Percentiles rank a stretch among this genome's conserved stretches.
Evolutionary conservation across 2,888 invertebrate genomes (phyloP).

Genomic region (Aphidius colemani): DNA sequence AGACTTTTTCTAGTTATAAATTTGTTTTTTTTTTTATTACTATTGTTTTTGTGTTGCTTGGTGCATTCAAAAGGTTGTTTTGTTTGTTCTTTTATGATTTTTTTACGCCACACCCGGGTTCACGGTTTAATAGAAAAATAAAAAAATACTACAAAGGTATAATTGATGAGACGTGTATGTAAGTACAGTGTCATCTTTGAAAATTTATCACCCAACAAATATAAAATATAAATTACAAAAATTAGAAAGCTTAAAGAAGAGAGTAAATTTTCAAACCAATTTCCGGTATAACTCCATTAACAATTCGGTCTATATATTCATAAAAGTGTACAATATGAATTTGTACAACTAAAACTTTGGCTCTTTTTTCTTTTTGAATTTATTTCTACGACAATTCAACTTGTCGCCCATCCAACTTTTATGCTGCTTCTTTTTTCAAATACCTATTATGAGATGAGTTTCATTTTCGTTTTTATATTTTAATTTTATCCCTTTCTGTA

Average conservation of each 20-base stretch:
- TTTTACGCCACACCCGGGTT: too few relatives aligned
- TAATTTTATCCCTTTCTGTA: too few relatives aligned
- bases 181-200: neutral
- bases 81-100: too few relatives aligned
- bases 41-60: neutral
- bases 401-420: slow-evolving; percentile 28
- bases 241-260: slow-evolving; percentile 16
- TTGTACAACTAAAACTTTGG: too few relatives aligned
- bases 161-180: neutral
- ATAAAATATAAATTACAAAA: too few relatives aligned
- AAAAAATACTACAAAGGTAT: neutral
- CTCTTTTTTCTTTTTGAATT: slow-evolving; percentile 37
- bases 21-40: slow-evolving; percentile 13
- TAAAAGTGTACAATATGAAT: too few relatives aligned
- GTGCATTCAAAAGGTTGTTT: too few relatives aligned
- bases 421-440: too few relatives aligned
- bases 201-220: too few relatives aligned
- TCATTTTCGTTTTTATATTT: too few relatives aligned
- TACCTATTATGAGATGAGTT: too few relatives aligned
- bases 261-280: slow-evolving; percentile 33
- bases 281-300: slow-evolving; percentile 41
- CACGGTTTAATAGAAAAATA: neutral
- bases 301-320: slow-evolving; percentile 19
- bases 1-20: slow-evolving; percentile 32
- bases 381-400: slow-evolving; percentile 42